Evolutionary conservation across 2,113 vertebrate genomes (phyloP), one percentile per base, ranked within the genome.

Genomic region (Syngnathus scovelli): DNA sequence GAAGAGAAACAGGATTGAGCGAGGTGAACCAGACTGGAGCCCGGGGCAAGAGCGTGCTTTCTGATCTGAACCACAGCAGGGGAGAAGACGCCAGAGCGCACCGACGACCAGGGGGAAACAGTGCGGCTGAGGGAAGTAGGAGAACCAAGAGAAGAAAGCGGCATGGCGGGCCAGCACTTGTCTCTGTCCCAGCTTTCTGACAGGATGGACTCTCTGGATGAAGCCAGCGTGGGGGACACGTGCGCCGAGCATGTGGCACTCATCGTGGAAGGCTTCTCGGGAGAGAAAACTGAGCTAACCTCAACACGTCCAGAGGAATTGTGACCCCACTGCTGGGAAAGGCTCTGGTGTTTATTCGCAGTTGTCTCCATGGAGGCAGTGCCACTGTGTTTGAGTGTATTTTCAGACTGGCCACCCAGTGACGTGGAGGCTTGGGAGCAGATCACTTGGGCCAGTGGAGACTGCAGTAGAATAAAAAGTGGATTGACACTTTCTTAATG

Each of bases 1-100:
- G 91, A 92, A 23, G 93, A 92, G 18, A 90, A 93, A 33, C 91
- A 89, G 0, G 85, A 85, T 61, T 89, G 85, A 27, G 92, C 83
- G 72, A 90, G 84, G 74, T 90, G 78, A 55, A 94, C 72, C 54
- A 94, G 84, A 71, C 93, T 94, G 4, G 93, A 94, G 19, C 90
- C 95, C 1, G 94, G 92, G 44, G 89, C 93, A 7, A 98, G 90
- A 37, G 91, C 69, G 61, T 94, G 93, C 43, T 79, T 89, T 85
- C 85, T 85, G 68, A 97, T 76, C 38, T 83, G 88, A 19, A 95
- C 72, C 4, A 95, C 93, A 48, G 93, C 74, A 33, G 93, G 92
- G 1, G 91, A 86, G 64, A 94, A 92, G 54, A 87, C 2, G 0
- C 88, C 89, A 0, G 87, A 89, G 68, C 70, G 89, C 68, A 88